A percentile compares a stretch with the other conserved stretches of the same genome.
Evolutionary conservation across 1,140 invertebrate genomes (phyloP).

Genomic region (Magallana ariakensis): DNA sequence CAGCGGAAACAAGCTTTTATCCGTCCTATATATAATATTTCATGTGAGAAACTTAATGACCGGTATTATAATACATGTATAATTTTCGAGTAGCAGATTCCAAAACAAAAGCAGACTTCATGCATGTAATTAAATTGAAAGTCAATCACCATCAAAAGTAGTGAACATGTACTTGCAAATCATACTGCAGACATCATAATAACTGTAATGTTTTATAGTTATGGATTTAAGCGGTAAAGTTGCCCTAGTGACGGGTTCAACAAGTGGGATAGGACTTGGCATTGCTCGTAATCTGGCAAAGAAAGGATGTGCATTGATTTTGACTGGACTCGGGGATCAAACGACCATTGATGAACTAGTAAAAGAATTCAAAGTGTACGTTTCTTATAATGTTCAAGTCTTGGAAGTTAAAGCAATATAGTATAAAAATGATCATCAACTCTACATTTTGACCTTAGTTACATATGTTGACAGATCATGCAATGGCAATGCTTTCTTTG

Average conservation of each 20-base stretch:
- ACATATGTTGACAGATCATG: constrained; percentile 23
- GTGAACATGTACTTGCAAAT: no score
- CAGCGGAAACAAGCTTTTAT: no score
- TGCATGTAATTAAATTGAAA: no score
- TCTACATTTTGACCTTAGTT: no score
- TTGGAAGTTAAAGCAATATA: not conserved
- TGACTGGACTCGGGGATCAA: constrained; percentile 69
- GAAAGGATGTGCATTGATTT: constrained; percentile 71
- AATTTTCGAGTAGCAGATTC: no score
- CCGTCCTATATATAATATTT: no score
- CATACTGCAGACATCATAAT: constrained; percentile 60
- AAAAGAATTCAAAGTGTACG: constrained; percentile 40
- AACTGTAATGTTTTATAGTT: constrained; percentile 65
- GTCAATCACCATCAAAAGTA: no score
- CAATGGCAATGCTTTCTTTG: constrained; percentile 42
- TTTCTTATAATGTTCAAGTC: no score
- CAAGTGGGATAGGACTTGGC: constrained; percentile 78
- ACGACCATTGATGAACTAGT: constrained; percentile 33
- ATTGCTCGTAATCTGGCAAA: constrained; percentile 73
- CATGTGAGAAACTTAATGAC: no score
- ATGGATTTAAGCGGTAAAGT: constrained; percentile 62
- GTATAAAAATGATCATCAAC: no score
- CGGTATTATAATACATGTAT: no score
- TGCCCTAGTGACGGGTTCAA: constrained; percentile 76
- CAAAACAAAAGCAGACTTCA: no score